Evolutionary conservation across 2,797 vertebrate genomes (phyloP).

Genomic region (Bovichtus diacanthus): DNA sequence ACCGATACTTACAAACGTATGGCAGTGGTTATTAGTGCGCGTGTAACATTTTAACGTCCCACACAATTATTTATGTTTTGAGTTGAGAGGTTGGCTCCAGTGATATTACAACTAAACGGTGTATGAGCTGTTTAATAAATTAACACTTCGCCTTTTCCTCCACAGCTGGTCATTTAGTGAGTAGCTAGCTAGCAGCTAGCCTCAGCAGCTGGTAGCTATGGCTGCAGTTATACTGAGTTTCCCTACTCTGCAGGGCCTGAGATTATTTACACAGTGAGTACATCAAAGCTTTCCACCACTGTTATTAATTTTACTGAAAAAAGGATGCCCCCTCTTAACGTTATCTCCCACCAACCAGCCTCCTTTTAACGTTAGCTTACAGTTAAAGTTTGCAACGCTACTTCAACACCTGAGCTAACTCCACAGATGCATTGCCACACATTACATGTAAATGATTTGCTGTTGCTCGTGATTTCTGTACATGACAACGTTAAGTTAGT

Average conservation of each 20-base stretch:
- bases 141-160: slow-evolving; percentile 41
- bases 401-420: not conserved
- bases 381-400: not conserved
- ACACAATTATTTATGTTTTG: accelerated
- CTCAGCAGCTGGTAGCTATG: slow-evolving; percentile 67
- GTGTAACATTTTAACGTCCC: accelerated
- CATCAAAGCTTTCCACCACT: not conserved
- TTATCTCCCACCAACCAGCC: accelerated
- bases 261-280: slow-evolving; percentile 82
- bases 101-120: accelerated
- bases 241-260: slow-evolving; percentile 71
- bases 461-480: not conserved
- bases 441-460: not conserved
- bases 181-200: slow-evolving; percentile 43
- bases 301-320: not conserved
- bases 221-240: slow-evolving; percentile 82
- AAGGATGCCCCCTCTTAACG: accelerated
- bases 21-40: accelerated
- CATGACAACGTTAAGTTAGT: accelerated
- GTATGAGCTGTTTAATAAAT: not conserved
- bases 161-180: not conserved
- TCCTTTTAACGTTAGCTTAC: not conserved
- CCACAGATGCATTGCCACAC: not conserved
- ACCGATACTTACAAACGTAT: not conserved
- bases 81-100: accelerated